phyloP scores from a whole-genome alignment of 2,797 vertebrate species.

The Perdix hodgsoniae region DNA sequence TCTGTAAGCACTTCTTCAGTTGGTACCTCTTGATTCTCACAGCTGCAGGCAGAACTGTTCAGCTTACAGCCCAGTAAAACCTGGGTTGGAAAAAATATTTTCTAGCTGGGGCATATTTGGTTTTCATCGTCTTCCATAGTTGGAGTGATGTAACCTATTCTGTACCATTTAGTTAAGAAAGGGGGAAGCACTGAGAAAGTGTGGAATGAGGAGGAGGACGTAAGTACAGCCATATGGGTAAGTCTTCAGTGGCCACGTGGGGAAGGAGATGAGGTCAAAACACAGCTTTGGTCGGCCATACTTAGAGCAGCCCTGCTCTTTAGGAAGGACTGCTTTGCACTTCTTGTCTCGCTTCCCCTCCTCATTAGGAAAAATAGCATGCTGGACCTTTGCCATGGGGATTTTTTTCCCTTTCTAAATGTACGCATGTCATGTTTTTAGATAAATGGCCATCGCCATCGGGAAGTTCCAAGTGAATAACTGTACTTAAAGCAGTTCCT shows the following conservation, averaged over 20 bases:
- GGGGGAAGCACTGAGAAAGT: fast-evolving
- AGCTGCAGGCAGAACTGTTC: neutral
- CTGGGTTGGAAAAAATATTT: neutral
- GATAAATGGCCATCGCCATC: fast-evolving
- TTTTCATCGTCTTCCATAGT: neutral
- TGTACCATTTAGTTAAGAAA: neutral
- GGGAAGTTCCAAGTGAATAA: neutral
- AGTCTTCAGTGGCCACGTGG: neutral
- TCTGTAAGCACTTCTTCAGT: neutral
- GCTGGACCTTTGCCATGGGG: neutral
- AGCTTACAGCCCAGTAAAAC: neutral
- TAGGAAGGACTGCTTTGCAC: neutral
- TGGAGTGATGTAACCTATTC: neutral
- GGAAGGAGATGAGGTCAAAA: neutral
- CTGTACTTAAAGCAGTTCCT: neutral
- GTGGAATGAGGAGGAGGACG: neutral
- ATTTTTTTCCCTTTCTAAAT: neutral
- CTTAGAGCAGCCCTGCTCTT: neutral
- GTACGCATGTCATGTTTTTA: neutral
- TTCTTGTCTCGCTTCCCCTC: fast-evolving
- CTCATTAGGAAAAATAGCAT: neutral
- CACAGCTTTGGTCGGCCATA: neutral
- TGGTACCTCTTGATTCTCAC: neutral
- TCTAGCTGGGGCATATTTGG: neutral
- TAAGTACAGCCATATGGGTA: neutral